A percentile compares a stretch with the other conserved stretches of the same genome.
Conservation (phyloP, 2,888 invertebrate genomes). For the Lathronympha strigana region DNA sequence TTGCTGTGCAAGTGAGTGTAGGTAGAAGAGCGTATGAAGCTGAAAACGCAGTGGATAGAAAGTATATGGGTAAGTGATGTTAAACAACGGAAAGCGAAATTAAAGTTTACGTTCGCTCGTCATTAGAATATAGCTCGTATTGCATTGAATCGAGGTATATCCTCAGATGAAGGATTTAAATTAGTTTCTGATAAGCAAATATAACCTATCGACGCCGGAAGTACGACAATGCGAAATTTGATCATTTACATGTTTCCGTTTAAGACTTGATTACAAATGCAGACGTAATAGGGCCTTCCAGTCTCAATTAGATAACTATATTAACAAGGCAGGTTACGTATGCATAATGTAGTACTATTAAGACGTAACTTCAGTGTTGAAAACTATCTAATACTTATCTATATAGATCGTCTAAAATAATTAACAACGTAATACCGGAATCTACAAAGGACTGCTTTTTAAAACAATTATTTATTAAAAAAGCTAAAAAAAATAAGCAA, state of each 20-base stretch:
- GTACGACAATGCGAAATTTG: slow-evolving; percentile 47
- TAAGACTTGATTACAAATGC: slow-evolving; percentile 10
- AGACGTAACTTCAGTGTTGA: slow-evolving; percentile 13
- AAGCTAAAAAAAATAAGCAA: neutral
- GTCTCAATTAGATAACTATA: slow-evolving; percentile 22
- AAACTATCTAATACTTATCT: slow-evolving; percentile 2
- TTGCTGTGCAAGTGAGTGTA: neutral
- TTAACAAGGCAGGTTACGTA: slow-evolving; percentile 13
- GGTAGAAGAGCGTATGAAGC: neutral
- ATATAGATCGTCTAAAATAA: slow-evolving; percentile 3
- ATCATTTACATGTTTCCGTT: slow-evolving; percentile 5
- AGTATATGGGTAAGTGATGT: neutral
- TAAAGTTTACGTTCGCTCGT: slow-evolving; percentile 29
- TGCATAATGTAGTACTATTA: slow-evolving; percentile 12
- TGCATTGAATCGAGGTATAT: neutral
- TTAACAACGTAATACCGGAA: neutral
- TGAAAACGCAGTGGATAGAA: neutral
- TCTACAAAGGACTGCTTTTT: neutral
- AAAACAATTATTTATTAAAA: neutral
- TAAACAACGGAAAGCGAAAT: slow-evolving; percentile 45
- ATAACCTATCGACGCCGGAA: slow-evolving; percentile 49
- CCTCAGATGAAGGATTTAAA: slow-evolving; percentile 40
- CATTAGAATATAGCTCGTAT: slow-evolving; percentile 8
- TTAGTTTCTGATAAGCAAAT: slow-evolving; percentile 53
- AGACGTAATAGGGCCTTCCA: slow-evolving; percentile 24